Conservation (phyloP, 2,113 vertebrate genomes). For the Oryzias melastigma region DNA sequence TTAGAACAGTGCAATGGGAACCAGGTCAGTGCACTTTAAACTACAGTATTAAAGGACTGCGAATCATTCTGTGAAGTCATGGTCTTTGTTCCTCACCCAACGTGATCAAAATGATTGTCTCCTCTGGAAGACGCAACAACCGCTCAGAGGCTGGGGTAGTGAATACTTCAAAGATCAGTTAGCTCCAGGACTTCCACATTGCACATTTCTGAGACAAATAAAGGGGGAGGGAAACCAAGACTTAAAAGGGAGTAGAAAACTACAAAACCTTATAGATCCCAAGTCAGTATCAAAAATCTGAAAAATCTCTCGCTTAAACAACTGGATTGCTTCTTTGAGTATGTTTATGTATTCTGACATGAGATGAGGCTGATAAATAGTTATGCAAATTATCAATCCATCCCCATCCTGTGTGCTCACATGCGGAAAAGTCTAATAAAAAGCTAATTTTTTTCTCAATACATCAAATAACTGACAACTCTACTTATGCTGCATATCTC, state of each 20-base stretch:
- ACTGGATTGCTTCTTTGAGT: background rate
- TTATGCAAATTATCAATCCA: conserved; percentile 28
- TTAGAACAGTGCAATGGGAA: conserved; percentile 20
- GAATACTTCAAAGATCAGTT: conserved; percentile 56
- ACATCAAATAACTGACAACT: conserved; percentile 41
- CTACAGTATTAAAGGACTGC: conserved; percentile 13
- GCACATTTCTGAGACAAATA: conserved; percentile 3
- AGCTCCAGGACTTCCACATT: conserved; percentile 40
- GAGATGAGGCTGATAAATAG: conserved; percentile 18
- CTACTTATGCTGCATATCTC: conserved; percentile 55
- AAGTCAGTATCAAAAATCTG: too few relatives aligned
- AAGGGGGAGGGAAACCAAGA: background rate
- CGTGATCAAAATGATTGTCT: conserved; percentile 30
- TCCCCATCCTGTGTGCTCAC: conserved; percentile 25
- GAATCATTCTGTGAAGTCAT: conserved; percentile 27
- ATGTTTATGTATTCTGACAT: background rate
- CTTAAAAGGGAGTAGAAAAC: background rate
- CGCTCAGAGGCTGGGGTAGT: conserved; percentile 19
- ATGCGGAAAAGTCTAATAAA: conserved; percentile 32
- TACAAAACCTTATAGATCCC: background rate
- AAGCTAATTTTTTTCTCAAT: conserved; percentile 23
- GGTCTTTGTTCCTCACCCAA: conserved; percentile 32
- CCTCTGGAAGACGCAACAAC: conserved; percentile 25
- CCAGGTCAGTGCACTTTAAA: conserved; percentile 11
- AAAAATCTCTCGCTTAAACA: conserved; percentile 4